Evolutionary conservation across 2,888 invertebrate species (phyloP).

Genomic region (Leptinotarsa peninsularis): DNA sequence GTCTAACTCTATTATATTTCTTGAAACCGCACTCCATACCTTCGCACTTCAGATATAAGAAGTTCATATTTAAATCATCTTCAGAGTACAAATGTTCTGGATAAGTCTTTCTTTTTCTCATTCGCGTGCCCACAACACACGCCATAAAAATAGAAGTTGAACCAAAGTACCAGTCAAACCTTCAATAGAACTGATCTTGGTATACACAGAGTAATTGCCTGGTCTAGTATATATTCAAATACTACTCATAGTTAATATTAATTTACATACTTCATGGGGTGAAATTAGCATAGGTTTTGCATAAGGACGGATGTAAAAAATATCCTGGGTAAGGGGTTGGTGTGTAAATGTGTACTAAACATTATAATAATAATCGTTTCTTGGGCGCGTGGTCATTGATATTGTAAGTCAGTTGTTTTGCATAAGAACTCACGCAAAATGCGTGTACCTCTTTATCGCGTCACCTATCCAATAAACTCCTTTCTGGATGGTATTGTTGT

Average conservation of each 20-base stretch:
- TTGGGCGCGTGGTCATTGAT: constrained; percentile 48
- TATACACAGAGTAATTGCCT: constrained; percentile 18
- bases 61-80: constrained; percentile 38
- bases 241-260: constrained; percentile 37
- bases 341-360: constrained; percentile 41
- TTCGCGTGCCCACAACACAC: constrained; percentile 36
- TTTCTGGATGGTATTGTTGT: constrained; percentile 24
- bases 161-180: constrained; percentile 24
- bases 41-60: constrained; percentile 33
- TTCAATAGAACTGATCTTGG: neutral
- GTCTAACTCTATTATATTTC: too few species aligned
- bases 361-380: constrained; percentile 45
- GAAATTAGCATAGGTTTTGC: constrained; percentile 51
- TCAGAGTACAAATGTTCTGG: constrained; percentile 34
- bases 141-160: constrained; percentile 35
- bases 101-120: constrained; percentile 36
- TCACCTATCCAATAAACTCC: constrained; percentile 39
- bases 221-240: constrained; percentile 40
- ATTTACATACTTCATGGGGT: constrained; percentile 47
- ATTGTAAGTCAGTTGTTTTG: constrained; percentile 44
- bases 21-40: constrained; percentile 27
- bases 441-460: constrained; percentile 33
- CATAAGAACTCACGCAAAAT: constrained; percentile 42
- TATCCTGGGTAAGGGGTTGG: constrained; percentile 45
- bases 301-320: constrained; percentile 46